These are phyloP conservation scores for Pao palembangensis DNA, from an alignment of 2,113 vertebrate genomes.

Conservation along the genomic window DNA sequence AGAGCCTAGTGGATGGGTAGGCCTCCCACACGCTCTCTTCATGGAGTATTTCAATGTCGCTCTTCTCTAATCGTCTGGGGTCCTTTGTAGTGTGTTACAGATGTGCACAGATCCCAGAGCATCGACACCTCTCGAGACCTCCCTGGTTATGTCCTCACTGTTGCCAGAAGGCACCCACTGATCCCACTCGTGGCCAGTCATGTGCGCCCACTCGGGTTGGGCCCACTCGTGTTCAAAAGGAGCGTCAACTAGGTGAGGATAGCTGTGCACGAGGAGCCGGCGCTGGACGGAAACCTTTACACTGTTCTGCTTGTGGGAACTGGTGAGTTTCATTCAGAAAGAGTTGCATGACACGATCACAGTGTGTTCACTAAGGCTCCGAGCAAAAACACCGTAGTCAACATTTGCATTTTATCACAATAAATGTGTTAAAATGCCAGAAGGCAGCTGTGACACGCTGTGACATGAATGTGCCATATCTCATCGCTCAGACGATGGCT, in stretches of 20 bases:
- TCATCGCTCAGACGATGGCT: conserved; percentile 81
- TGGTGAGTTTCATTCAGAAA: conserved; percentile 69
- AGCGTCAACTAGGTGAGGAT: conserved; percentile 84
- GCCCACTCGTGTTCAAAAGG: conserved; percentile 88
- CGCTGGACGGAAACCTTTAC: conserved; percentile 78
- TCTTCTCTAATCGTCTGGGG: neutral
- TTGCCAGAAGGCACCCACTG: conserved; percentile 86
- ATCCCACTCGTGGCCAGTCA: conserved; percentile 90
- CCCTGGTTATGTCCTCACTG: conserved; percentile 87
- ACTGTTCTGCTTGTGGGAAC: conserved; percentile 92
- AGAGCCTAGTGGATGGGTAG: conserved; percentile 89
- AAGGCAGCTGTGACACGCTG: no score
- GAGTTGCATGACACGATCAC: no score
- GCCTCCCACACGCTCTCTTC: conserved; percentile 27
- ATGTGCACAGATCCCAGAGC: conserved; percentile 78
- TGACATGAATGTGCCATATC: no score
- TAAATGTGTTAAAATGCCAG: no score
- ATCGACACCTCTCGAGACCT: conserved; percentile 93
- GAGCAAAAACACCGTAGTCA: no score
- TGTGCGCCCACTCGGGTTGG: conserved; percentile 77
- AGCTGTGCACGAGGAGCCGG: conserved; percentile 78
- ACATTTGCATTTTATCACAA: no score
- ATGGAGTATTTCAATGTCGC: neutral
- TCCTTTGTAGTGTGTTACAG: conserved; percentile 86
- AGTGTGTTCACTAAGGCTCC: no score